phyloP scores from a whole-genome alignment of 2,797 vertebrate species.

The Fistularia tabacaria region DNA sequence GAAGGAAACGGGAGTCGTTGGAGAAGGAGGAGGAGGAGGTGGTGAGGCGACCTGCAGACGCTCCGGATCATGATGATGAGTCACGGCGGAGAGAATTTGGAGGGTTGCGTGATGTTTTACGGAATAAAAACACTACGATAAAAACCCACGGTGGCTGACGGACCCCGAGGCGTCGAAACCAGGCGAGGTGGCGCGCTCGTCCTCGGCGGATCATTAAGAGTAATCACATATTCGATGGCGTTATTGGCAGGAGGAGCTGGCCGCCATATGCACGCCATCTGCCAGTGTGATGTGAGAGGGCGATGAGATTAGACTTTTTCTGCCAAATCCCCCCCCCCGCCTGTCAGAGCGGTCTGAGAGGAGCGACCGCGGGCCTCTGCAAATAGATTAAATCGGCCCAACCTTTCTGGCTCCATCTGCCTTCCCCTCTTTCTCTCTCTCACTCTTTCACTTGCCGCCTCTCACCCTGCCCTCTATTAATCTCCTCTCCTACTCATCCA shows the following conservation, averaged over 20 bases:
- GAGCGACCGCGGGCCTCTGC: slow-evolving; percentile 58
- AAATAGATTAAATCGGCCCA: slow-evolving; percentile 74
- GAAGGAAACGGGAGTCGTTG: slow-evolving; percentile 69
- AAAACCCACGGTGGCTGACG: too few species aligned
- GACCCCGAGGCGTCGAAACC: slow-evolving; percentile 20
- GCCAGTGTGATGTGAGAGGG: slow-evolving; percentile 60
- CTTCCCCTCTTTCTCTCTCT: slow-evolving; percentile 45
- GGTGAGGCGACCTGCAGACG: slow-evolving; percentile 54
- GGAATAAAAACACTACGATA: too few species aligned
- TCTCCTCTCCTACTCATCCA: slow-evolving; percentile 52
- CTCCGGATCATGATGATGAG: slow-evolving; percentile 67
- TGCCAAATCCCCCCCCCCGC: slow-evolving; percentile 57
- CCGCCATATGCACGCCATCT: slow-evolving; percentile 50
- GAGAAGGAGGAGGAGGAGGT: slow-evolving; percentile 58
- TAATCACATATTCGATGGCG: slow-evolving; percentile 49
- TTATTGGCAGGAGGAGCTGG: slow-evolving; percentile 42
- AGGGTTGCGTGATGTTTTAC: background rate
- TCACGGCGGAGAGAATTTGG: slow-evolving; percentile 52
- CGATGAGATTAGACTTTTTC: slow-evolving; percentile 72
- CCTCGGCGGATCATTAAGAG: slow-evolving; percentile 32
- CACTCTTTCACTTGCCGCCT: slow-evolving; percentile 49
- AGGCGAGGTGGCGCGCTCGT: slow-evolving; percentile 18
- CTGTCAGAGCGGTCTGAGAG: slow-evolving; percentile 65
- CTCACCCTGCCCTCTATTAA: slow-evolving; percentile 52
- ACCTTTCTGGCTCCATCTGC: slow-evolving; percentile 64